Base-by-base conservation (phyloP, 92 coral and sea anemone species). In the Parazoanthus darwini region DNA sequence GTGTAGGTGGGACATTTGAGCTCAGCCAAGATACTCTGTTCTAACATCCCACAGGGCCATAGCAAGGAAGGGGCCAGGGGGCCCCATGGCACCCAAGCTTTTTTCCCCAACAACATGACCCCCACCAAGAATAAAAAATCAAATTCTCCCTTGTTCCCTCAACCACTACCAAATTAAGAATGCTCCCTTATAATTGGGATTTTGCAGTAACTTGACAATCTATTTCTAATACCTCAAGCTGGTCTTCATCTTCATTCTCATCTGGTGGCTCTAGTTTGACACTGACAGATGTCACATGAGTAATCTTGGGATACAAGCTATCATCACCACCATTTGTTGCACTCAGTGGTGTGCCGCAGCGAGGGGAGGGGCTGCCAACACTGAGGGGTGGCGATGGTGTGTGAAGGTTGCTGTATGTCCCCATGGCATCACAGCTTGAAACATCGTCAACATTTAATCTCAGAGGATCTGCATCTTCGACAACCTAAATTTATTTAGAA, bases 261-360 rank as follows among this genome's bases (percentile, higher is more conserved):
- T 95, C 98, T 29, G 94, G 86, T 0, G 96, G 98, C 83, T 95
- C 98, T 3, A 95, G 93, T 82, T 95, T 95, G 50, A 92, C 90
- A 58, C 88, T 89, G 48, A 93, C 96, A 48, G 98, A 93, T 82
- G 94, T 95, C 71, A 95, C 98, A 90, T 95, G 98, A 37, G 98
- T 91, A 63, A 95, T 95, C 48, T 91, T 94, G 46, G 98, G 98
- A 74, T 90, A 95, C 4, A 85, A 44, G 37, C 67, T 48, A 11
- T 93, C 90, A 74, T 90, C 93, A 51, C 78, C 90, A 23, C 91
- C 98, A 84, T 93, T 95, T 51, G 91, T 90, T 54, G 73, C 46
- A 67, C 90, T 85, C 54, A 85, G 20, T 20, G 89, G 75, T 20
- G 87, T 42, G 29, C 82, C 89, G 70, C 93, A 88, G 38, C 78